Percentiles rank a stretch among this genome's conserved stretches.
Conservation (phyloP, 2,888 invertebrate genomes). For the Ametastegia equiseti region DNA sequence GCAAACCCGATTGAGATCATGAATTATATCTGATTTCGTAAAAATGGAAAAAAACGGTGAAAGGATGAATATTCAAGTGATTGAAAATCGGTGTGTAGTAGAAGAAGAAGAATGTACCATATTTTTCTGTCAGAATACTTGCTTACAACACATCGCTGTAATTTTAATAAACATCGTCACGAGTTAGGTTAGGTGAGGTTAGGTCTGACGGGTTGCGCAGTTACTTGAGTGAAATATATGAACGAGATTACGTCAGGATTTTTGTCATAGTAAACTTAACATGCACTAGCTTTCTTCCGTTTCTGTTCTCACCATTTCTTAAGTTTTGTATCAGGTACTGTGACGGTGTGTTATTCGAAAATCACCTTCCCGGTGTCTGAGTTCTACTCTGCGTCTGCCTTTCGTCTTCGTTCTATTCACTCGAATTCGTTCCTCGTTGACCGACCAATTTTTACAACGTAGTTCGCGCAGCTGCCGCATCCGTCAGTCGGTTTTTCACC, state of each 20-base stretch:
- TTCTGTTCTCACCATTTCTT: slow-evolving; percentile 12
- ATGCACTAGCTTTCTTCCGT: not conserved
- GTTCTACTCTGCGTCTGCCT: not conserved
- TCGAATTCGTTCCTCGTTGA: not conserved
- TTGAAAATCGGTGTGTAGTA: not conserved
- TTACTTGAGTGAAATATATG: slow-evolving; percentile 12
- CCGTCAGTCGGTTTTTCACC: not conserved
- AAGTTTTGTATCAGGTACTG: not conserved
- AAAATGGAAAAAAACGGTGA: no score
- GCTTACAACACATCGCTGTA: not conserved
- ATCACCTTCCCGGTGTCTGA: not conserved
- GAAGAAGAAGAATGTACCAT: not conserved
- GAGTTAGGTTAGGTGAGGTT: not conserved
- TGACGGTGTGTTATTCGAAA: not conserved
- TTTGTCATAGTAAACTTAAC: not conserved
- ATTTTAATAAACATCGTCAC: not conserved
- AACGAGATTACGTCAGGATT: not conserved
- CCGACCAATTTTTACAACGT: not conserved
- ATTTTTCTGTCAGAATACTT: not conserved
- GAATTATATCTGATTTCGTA: no score
- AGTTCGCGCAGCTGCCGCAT: not conserved
- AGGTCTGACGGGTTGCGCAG: not conserved
- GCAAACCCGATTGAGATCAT: no score
- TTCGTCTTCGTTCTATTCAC: not conserved
- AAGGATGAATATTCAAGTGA: not conserved